Percentiles rank a stretch among this genome's conserved stretches.
Conservation (phyloP, 2,888 invertebrate species). For the Digitonthophagus gazella region DNA sequence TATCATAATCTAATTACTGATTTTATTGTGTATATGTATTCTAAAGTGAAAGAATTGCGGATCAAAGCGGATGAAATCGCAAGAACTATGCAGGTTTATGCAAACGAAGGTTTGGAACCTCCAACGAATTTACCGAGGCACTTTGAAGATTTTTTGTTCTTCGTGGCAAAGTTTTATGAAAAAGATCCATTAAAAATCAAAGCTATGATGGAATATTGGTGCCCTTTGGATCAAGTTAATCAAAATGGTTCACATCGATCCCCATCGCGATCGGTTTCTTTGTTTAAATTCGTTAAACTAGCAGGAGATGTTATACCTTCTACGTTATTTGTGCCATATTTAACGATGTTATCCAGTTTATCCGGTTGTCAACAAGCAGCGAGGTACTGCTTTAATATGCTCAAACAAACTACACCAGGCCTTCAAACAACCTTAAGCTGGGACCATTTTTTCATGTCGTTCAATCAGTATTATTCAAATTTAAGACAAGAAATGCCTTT, state of each 20-base stretch:
- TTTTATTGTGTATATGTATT: conserved; percentile 89
- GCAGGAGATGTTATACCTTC: conserved; percentile 85
- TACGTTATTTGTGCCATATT: conserved; percentile 80
- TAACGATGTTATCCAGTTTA: conserved; percentile 82
- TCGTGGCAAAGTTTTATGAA: conserved; percentile 75
- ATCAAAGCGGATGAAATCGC: conserved; percentile 88
- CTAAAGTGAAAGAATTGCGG: conserved; percentile 81
- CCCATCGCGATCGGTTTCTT: conserved; percentile 68
- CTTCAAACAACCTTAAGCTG: conserved; percentile 64
- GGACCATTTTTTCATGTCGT: conserved; percentile 82
- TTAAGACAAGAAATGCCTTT: conserved; percentile 69
- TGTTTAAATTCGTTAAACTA: conserved; percentile 88
- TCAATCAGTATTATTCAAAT: conserved; percentile 69
- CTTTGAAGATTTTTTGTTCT: conserved; percentile 79
- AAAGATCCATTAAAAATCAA: conserved; percentile 69
- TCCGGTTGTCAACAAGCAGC: conserved; percentile 76
- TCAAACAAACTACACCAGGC: conserved; percentile 65
- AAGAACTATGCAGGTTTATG: conserved; percentile 71
- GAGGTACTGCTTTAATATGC: conserved; percentile 71
- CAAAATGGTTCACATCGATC: conserved; percentile 49
- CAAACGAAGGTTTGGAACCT: conserved; percentile 73
- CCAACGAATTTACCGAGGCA: conserved; percentile 73
- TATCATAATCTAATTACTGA: conserved; percentile 85
- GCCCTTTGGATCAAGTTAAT: conserved; percentile 55
- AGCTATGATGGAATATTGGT: conserved; percentile 83